A percentile compares a stretch with the other conserved stretches of the same genome.
Evolutionary conservation across 2,888 invertebrate genomes (phyloP).

Genomic region (Sphecodes monilicornis): DNA sequence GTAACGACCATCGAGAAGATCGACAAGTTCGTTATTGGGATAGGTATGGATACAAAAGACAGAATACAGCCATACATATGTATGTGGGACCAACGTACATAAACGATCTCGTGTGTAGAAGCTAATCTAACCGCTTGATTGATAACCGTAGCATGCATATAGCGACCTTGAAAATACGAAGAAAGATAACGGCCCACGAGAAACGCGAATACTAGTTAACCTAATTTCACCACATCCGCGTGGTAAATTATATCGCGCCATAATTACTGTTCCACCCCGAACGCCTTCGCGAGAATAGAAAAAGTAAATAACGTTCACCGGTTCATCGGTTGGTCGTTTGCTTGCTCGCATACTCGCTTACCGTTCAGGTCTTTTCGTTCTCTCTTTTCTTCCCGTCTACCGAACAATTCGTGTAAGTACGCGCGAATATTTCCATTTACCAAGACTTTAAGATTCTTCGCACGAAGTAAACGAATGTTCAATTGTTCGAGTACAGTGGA

Average conservation of each 20-base stretch:
- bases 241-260: slow-evolving; percentile 57
- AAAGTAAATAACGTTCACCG: slow-evolving; percentile 43
- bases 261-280: slow-evolving; percentile 58
- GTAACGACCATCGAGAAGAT: neutral
- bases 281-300: slow-evolving; percentile 38
- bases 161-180: slow-evolving; percentile 72
- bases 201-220: slow-evolving; percentile 63
- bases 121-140: slow-evolving; percentile 5
- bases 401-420: neutral
- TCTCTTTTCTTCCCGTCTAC: neutral
- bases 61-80: neutral
- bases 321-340: neutral
- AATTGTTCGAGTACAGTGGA: no score
- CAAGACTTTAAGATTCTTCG: neutral
- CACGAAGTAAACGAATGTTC: neutral
- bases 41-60: neutral
- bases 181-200: slow-evolving; percentile 65
- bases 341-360: neutral
- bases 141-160: slow-evolving; percentile 44
- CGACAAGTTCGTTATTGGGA: neutral
- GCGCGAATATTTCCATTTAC: neutral
- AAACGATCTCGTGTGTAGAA: neutral
- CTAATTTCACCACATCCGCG: slow-evolving; percentile 64
- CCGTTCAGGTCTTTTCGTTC: neutral
- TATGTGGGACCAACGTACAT: neutral